Conservation (phyloP, 1,140 invertebrate species). For the Heliconius hermathena region DNA sequence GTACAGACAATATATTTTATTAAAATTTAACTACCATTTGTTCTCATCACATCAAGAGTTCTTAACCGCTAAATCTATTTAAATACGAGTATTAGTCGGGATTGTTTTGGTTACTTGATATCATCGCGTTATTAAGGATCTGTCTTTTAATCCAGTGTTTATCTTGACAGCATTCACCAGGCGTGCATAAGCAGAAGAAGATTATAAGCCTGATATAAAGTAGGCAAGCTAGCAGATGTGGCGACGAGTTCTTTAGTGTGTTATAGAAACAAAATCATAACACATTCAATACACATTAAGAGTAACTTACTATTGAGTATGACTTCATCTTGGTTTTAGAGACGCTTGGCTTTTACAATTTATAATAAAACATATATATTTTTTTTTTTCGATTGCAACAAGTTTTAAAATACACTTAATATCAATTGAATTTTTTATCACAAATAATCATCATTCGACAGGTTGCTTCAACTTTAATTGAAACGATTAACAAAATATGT, state of each 20-base stretch:
- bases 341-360: not conserved
- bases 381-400: not conserved
- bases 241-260: conserved; percentile 39
- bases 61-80: conserved; percentile 14
- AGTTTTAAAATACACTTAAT: not conserved
- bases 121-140: conserved; percentile 38
- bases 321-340: not conserved
- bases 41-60: not conserved
- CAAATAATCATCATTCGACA: too few species aligned
- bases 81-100: conserved; percentile 1
- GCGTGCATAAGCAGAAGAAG: conserved; percentile 43
- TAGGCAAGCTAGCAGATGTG: conserved; percentile 52
- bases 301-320: not conserved
- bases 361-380: not conserved
- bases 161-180: conserved; percentile 39
- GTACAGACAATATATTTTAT: too few species aligned
- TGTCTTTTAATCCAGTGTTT: conserved; percentile 42
- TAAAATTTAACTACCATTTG: too few species aligned
- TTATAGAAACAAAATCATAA: conserved; percentile 52
- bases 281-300: conserved; percentile 49
- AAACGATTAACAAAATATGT: too few species aligned
- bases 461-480: too few species aligned
- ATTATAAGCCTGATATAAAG: conserved; percentile 44
- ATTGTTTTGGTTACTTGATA: conserved; percentile 27
- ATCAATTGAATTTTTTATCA: too few species aligned